Evolutionary conservation across 2,888 invertebrate species (phyloP).

Genomic region (Caenorhabditis macrosperma): DNA sequence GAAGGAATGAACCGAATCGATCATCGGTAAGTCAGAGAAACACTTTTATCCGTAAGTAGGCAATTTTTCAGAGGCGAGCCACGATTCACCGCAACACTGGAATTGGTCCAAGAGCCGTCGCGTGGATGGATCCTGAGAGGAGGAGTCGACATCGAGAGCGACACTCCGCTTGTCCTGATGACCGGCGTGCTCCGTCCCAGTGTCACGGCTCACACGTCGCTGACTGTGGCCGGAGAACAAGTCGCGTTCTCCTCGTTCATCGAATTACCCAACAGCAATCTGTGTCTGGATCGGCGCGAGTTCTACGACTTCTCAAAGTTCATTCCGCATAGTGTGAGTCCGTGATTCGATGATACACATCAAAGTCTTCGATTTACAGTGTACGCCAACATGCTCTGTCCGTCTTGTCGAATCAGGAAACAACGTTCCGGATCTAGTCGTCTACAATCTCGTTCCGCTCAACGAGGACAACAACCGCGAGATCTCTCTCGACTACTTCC

Average conservation of each 20-base stretch:
- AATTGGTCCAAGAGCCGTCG: neutral
- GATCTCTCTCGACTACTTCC: conserved; percentile 10
- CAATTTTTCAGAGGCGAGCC: neutral
- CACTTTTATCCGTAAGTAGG: neutral
- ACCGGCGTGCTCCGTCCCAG: conserved; percentile 5
- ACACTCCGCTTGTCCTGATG: conserved; percentile 22
- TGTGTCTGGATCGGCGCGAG: conserved; percentile 21
- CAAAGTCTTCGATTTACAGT: too few relatives aligned
- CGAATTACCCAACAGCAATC: conserved; percentile 1
- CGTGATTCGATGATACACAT: too few relatives aligned
- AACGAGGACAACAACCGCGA: neutral
- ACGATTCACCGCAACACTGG: neutral
- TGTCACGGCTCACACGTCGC: neutral
- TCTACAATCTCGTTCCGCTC: neutral
- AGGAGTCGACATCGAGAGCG: neutral
- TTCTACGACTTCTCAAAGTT: conserved; percentile 22
- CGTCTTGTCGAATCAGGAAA: conserved; percentile 23
- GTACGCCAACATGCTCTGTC: conserved; percentile 18
- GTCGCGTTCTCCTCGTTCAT: conserved; percentile 28
- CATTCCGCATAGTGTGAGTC: conserved; percentile 20
- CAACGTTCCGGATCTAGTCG: conserved; percentile 6
- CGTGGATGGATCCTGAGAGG: conserved; percentile 7
- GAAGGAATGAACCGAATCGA: neutral
- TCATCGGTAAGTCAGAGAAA: neutral
- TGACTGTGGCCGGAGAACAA: neutral